Conservation (phyloP, 2,113 vertebrate genomes). For the Mesitornis unicolor region DNA sequence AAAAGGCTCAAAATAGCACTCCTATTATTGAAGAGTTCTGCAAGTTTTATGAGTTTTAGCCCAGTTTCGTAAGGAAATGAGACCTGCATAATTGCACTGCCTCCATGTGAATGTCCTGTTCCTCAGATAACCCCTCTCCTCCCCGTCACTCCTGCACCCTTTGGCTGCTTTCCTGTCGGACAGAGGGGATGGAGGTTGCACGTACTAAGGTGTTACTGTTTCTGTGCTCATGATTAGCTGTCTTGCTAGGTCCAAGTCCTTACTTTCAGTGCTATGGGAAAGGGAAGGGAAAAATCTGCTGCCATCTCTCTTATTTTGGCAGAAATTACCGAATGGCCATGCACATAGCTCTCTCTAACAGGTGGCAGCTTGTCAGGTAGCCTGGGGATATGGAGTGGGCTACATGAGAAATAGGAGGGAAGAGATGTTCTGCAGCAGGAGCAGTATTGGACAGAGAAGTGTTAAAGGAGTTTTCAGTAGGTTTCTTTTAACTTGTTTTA, state of each 20-base stretch:
- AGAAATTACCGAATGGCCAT: accelerated
- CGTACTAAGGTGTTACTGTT: not conserved
- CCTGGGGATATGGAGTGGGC: not conserved
- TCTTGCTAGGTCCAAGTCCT: not conserved
- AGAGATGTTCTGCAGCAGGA: not conserved
- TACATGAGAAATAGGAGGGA: accelerated
- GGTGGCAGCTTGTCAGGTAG: not conserved
- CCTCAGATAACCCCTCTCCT: not conserved
- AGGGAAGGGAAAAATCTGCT: not conserved
- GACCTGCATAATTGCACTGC: not conserved
- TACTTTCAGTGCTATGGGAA: accelerated
- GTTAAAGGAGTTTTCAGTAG: not conserved
- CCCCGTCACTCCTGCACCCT: not conserved
- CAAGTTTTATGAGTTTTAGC: constrained; percentile 11
- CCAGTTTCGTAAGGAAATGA: not conserved
- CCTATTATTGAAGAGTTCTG: not conserved
- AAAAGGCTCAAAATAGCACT: not conserved
- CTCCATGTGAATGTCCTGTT: not conserved
- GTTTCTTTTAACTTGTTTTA: not conserved
- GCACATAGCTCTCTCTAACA: accelerated
- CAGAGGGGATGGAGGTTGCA: not conserved
- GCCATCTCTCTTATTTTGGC: not conserved
- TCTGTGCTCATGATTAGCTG: accelerated
- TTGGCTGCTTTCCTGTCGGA: not conserved
- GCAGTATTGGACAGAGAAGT: not conserved